Conservation (phyloP, 2,797 vertebrate species). For the Botia kubotai region DNA sequence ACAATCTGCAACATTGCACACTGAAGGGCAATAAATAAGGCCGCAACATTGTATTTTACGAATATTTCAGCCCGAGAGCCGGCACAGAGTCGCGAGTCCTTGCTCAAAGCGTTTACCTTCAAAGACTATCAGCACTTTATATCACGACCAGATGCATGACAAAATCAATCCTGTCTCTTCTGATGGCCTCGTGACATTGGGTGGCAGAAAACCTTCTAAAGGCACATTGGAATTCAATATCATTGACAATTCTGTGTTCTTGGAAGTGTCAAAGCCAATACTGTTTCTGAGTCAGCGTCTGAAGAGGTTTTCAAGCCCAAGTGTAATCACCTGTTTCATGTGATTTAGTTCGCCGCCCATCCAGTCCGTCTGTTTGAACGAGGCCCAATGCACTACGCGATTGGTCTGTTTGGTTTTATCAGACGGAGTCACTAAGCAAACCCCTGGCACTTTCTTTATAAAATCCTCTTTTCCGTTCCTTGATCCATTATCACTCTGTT, state of each 20-base stretch:
- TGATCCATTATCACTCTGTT: constrained; percentile 40
- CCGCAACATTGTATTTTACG: background rate
- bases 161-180: constrained; percentile 65
- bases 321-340: constrained; percentile 76
- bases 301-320: constrained; percentile 68
- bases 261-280: constrained; percentile 74
- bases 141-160: constrained; percentile 56
- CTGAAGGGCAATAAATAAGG: constrained; percentile 23
- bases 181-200: constrained; percentile 57
- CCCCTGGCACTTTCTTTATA: constrained; percentile 34
- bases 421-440: constrained; percentile 37
- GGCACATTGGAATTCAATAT: constrained; percentile 76
- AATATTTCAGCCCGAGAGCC: constrained; percentile 4
- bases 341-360: constrained; percentile 67
- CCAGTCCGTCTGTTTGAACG: constrained; percentile 5
- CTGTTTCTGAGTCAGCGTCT: constrained; percentile 65
- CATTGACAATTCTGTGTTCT: constrained; percentile 74
- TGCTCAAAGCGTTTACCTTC: constrained; percentile 41
- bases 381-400: constrained; percentile 11
- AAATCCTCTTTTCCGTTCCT: constrained; percentile 47
- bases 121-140: constrained; percentile 40
- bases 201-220: constrained; percentile 57
- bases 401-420: constrained; percentile 29
- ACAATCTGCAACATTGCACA: constrained; percentile 1
- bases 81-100: constrained; percentile 13